phyloP scores from a whole-genome alignment of 30 jellyfish, hydroid and myxozoan genomes.

The Nemopilema nomurai region DNA sequence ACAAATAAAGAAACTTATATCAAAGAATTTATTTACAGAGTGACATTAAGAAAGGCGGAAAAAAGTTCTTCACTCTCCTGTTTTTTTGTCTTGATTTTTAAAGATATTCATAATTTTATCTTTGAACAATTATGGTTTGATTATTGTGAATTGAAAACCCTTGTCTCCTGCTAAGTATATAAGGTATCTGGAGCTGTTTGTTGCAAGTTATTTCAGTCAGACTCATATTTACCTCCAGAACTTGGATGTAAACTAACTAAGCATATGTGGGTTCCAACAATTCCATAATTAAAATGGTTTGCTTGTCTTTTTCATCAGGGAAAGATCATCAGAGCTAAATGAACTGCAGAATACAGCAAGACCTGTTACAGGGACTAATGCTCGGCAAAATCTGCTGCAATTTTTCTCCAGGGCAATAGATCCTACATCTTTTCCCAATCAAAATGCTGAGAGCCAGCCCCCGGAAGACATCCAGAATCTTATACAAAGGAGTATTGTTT shows the following conservation, averaged over 20 bases:
- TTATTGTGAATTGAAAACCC: no score
- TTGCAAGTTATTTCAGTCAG: no score
- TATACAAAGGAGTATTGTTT: conserved; percentile 76
- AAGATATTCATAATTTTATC: no score
- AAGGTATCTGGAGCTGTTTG: no score
- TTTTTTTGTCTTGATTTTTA: no score
- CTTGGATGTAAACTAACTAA: neutral
- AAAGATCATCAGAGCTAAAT: conserved; percentile 72
- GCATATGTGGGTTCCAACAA: neutral
- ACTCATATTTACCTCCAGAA: no score
- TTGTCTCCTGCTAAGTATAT: no score
- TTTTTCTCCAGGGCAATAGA: conserved; percentile 68
- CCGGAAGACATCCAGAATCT: conserved; percentile 78
- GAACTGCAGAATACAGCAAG: conserved; percentile 80
- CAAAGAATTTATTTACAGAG: no score
- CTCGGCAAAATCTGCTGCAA: conserved; percentile 67
- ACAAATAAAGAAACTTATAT: no score
- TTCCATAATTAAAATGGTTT: neutral
- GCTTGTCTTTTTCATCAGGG: conserved; percentile 49
- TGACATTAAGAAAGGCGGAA: no score
- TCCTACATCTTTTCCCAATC: conserved; percentile 33
- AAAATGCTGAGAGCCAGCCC: conserved; percentile 29
- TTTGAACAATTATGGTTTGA: no score
- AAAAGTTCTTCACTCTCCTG: no score
- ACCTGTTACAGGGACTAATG: conserved; percentile 81